A percentile compares a stretch with the other conserved stretches of the same genome.
These are phyloP conservation scores for Carettochelys insculpta DNA, from an alignment of 2,113 vertebrate genomes.

Conservation along the genomic window DNA sequence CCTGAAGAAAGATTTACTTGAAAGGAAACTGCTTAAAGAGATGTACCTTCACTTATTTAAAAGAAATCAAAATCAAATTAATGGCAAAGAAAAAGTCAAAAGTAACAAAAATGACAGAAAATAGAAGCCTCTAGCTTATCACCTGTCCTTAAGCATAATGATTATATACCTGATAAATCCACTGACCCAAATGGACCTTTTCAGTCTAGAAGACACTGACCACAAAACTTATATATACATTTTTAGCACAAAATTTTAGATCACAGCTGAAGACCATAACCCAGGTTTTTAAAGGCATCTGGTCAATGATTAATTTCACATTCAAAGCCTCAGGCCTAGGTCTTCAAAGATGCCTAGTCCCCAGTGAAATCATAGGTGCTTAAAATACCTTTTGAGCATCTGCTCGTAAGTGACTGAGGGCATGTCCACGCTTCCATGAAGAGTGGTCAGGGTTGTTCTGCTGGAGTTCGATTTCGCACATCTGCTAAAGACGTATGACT, in stretches of 20 bases:
- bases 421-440: no score
- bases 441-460: no score
- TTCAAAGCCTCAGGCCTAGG: not conserved
- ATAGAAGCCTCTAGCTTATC: not conserved
- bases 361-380: not conserved
- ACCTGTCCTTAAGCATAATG: not conserved
- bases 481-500: no score
- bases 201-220: not conserved
- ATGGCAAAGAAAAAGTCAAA: not conserved
- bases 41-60: not conserved
- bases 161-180: not conserved
- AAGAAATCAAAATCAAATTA: not conserved
- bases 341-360: not conserved
- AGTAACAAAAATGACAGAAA: not conserved
- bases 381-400: not conserved
- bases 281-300: not conserved
- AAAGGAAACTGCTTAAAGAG: not conserved
- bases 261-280: not conserved
- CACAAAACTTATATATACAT: not conserved
- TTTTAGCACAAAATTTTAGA: not conserved
- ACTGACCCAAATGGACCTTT: not conserved
- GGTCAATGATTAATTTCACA: not conserved
- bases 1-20: not conserved
- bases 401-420: not conserved
- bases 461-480: no score